Base-by-base conservation (phyloP, 2,888 invertebrate genomes). In the Scaptomyza tumidula region DNA sequence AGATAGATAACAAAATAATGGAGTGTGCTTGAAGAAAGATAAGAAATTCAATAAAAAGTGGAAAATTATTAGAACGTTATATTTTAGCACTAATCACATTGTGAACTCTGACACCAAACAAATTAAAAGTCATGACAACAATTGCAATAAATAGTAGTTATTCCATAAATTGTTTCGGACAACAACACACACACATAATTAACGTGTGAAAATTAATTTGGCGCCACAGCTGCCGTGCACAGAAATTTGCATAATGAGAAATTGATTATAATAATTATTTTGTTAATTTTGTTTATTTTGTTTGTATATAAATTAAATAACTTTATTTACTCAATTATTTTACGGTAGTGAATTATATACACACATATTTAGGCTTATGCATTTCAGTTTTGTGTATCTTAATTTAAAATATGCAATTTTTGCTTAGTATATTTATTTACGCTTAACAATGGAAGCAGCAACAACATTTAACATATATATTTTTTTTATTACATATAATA, bases 361-460 rank as follows among this genome's bases (percentile, higher is more conserved):
- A 87, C 24, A 24, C 3, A 24, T 24, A 29, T 54, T 62, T 62
- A 35, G 14, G 44, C 57, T 41, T 59, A 50, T 49, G 35, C 49
- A 27, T 61, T 41, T 41, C 16, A 10, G 3, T 16, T 41, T 65
- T 60, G 57, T 44, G 52, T 61, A 19, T 49, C 68, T 74, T 69
- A 62, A 49, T 65, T 71, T 82, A 66, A 69, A 83, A 78, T 84
- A 68, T 65, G 66, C 63, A 81, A 61, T 84, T 85, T 76, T 58
- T 58, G 62, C 44, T 71, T 80, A 73, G 68, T 87, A 82, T 61
- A 85, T 77, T 88, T 81, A 75, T 77, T 83, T 83, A 75, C 59
- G 73, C 88, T 87, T 86, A 86, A 86, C 86, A 86, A 80, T 87
- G 62, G 75, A 80, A 88, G 88, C 86, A 70, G 88, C 86, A 89